A percentile compares a stretch with the other conserved stretches of the same genome.
Conservation (phyloP, 2,797 vertebrate species). For the Petrocephalus schoutedeni region DNA sequence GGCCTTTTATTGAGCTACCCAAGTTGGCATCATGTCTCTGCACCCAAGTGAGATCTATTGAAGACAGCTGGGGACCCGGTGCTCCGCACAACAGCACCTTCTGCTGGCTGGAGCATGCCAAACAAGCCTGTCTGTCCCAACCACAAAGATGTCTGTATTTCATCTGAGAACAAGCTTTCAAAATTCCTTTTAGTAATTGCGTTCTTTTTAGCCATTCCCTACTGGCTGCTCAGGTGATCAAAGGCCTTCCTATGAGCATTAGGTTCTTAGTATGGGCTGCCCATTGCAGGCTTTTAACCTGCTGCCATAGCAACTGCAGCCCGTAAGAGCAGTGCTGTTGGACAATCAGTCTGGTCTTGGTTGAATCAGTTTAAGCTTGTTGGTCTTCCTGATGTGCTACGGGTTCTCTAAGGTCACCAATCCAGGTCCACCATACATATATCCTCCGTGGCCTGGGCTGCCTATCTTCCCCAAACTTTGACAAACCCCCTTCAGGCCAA, state of each 20-base stretch:
- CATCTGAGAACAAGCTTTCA: conserved; percentile 37
- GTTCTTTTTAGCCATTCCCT: conserved; percentile 33
- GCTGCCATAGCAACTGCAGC: conserved; percentile 28
- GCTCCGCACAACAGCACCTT: conserved; percentile 8
- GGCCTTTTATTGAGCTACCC: neutral
- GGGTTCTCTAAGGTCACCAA: neutral
- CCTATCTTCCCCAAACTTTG: neutral
- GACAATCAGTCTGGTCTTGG: conserved; percentile 12
- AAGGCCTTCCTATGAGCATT: conserved; percentile 26
- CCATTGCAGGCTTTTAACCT: conserved; percentile 19
- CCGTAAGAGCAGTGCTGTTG: neutral
- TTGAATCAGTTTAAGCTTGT: conserved; percentile 15
- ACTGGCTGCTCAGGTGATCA: conserved; percentile 36
- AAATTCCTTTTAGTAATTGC: neutral
- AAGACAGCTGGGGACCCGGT: neutral
- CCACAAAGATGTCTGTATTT: conserved; percentile 37
- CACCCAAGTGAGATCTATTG: conserved; percentile 28
- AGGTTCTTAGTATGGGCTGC: neutral
- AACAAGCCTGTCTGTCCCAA: conserved; percentile 17
- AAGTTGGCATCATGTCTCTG: neutral
- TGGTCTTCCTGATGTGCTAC: neutral
- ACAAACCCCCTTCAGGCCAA: neutral
- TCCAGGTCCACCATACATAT: neutral
- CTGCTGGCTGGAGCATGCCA: conserved; percentile 25
- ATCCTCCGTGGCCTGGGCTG: neutral